These are phyloP conservation scores for Pasiphila rectangulata DNA, from an alignment of 2,888 invertebrate genomes.

Conservation along the genomic window DNA sequence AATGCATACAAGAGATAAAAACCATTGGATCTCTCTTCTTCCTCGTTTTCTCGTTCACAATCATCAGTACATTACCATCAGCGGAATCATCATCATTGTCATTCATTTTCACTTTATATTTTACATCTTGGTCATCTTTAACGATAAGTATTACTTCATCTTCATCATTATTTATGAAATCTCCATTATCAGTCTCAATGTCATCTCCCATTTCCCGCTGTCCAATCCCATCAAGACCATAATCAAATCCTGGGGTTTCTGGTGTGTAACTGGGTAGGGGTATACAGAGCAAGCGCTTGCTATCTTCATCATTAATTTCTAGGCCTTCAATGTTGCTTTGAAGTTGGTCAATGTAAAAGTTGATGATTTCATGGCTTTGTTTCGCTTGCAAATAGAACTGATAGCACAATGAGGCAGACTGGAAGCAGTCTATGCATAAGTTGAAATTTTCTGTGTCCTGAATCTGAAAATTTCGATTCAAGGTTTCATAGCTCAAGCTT, in stretches of 20 bases:
- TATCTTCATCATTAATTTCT: conserved; percentile 37
- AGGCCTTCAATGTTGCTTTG: conserved; percentile 43
- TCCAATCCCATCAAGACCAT: conserved; percentile 45
- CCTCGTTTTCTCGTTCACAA: conserved; percentile 35
- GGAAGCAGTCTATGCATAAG: conserved; percentile 59
- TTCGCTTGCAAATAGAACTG: conserved; percentile 55
- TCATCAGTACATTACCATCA: conserved; percentile 22
- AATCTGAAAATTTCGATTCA: conserved; percentile 53
- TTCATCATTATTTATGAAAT: conserved; percentile 13
- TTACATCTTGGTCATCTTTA: conserved; percentile 39
- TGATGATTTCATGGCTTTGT: conserved; percentile 51
- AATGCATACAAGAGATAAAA: conserved; percentile 52
- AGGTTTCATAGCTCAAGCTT: no score
- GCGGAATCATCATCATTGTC: conserved; percentile 9
- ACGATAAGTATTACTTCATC: conserved; percentile 45
- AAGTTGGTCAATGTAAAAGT: conserved; percentile 53
- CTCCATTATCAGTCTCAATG: conserved; percentile 12
- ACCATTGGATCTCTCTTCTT: conserved; percentile 60
- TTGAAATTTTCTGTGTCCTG: conserved; percentile 45
- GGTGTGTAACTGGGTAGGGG: conserved; percentile 45
- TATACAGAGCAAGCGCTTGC: conserved; percentile 44
- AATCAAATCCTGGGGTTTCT: conserved; percentile 41
- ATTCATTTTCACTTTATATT: conserved; percentile 30
- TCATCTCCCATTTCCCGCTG: conserved; percentile 9
- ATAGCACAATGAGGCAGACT: conserved; percentile 53